phyloP scores from a whole-genome alignment of 1,140 invertebrate genomes.

The Lepidotrigona ventralis region DNA sequence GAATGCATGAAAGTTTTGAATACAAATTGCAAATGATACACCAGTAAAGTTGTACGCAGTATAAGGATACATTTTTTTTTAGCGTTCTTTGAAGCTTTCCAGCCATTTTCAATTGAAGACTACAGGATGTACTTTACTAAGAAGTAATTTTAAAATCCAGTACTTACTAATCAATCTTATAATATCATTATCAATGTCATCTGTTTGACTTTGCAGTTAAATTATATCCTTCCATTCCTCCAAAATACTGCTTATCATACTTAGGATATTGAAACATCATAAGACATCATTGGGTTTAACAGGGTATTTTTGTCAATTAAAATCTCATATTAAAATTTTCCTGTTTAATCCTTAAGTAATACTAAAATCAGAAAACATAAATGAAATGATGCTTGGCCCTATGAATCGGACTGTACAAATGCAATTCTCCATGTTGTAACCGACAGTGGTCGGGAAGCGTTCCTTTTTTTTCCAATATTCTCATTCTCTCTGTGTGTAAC shows the following conservation, averaged over 20 bases:
- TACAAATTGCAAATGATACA: constrained; percentile 18
- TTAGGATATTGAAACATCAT: too few relatives aligned
- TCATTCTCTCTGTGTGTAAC: neutral
- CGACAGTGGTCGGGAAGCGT: neutral
- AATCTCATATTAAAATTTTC: too few relatives aligned
- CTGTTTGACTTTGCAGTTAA: neutral
- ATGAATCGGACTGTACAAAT: neutral
- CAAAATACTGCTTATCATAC: neutral
- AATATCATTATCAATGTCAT: neutral
- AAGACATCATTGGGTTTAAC: too few relatives aligned
- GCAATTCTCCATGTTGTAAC: neutral
- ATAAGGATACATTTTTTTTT: constrained; percentile 16
- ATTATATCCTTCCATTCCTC: neutral
- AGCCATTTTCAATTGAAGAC: neutral
- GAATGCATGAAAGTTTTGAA: constrained; percentile 32
- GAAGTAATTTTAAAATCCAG: neutral
- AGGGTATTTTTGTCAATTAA: too few relatives aligned
- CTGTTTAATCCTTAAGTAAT: too few relatives aligned
- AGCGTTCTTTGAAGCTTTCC: neutral
- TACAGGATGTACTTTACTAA: neutral
- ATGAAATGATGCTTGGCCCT: neutral
- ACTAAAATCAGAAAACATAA: neutral
- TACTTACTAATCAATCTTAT: neutral
- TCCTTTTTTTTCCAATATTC: neutral
- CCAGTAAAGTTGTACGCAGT: neutral